Evolutionary conservation across 2,113 vertebrate species (phyloP).

Genomic region (Elanus axillaris): DNA sequence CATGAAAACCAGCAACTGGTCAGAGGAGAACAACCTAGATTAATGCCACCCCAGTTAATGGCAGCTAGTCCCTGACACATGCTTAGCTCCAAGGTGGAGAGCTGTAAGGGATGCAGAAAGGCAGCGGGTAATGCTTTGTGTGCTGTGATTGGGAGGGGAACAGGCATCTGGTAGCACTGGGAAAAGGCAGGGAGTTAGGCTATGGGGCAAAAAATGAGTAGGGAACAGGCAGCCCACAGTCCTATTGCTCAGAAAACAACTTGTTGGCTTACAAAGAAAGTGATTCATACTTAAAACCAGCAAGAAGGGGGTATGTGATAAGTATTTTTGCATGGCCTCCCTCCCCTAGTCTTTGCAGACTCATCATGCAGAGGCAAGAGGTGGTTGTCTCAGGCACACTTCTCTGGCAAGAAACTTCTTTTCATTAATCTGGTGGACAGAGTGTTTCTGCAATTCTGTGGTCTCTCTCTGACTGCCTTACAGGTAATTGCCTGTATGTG

Average conservation of each 20-base stretch:
- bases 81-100: neutral
- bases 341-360: neutral
- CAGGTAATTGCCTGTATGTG: neutral
- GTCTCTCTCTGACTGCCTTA: neutral
- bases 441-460: neutral
- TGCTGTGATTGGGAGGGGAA: neutral
- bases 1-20: neutral
- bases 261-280: neutral
- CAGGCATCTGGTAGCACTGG: neutral
- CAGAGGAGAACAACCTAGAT: neutral
- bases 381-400: neutral
- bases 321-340: neutral
- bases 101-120: neutral
- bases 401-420: neutral
- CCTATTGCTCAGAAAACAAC: neutral
- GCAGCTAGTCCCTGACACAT: neutral
- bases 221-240: neutral
- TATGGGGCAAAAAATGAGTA: neutral
- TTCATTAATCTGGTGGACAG: neutral
- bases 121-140: neutral
- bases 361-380: neutral
- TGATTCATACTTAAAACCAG: neutral
- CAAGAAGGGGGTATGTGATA: neutral
- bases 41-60: neutral
- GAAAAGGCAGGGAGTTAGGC: neutral